Conservation (phyloP, 2,888 invertebrate genomes). For the Drosophila meridionalis region DNA sequence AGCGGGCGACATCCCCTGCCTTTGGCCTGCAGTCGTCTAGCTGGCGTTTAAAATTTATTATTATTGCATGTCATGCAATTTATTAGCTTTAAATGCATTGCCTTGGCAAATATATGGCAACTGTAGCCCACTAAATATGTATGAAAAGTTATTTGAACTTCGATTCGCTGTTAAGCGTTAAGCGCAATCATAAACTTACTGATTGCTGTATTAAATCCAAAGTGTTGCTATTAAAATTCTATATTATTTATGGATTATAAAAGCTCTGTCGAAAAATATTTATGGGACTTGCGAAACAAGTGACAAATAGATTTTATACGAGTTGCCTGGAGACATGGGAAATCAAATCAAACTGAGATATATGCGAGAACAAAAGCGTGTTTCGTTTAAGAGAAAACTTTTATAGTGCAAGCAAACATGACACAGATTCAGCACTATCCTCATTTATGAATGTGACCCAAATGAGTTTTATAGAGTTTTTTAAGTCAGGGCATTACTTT, state of each 20-base stretch:
- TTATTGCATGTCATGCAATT: constrained; percentile 12
- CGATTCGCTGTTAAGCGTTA: constrained; percentile 20
- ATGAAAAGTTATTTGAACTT: constrained; percentile 7
- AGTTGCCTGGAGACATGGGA: neutral
- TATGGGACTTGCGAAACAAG: neutral
- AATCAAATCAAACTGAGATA: too few relatives aligned
- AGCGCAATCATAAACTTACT: neutral
- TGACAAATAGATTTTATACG: neutral
- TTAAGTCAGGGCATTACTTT: neutral
- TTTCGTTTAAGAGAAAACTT: neutral
- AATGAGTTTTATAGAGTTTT: neutral
- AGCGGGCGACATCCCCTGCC: neutral
- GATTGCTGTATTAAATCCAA: neutral
- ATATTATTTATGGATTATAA: neutral
- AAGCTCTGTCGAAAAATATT: neutral
- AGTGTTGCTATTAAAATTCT: neutral
- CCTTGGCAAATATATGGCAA: constrained; percentile 11
- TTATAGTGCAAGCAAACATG: neutral
- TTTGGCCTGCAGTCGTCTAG: constrained; percentile 9
- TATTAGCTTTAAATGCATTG: constrained; percentile 19
- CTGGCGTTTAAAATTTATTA: constrained; percentile 30
- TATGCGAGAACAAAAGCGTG: neutral
- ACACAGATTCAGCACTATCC: neutral
- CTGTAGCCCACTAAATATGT: neutral
- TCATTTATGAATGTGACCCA: neutral